Evolutionary conservation across 2,797 vertebrate genomes (phyloP), one percentile per base, ranked within the genome.

Genomic region (Channa striata): DNA sequence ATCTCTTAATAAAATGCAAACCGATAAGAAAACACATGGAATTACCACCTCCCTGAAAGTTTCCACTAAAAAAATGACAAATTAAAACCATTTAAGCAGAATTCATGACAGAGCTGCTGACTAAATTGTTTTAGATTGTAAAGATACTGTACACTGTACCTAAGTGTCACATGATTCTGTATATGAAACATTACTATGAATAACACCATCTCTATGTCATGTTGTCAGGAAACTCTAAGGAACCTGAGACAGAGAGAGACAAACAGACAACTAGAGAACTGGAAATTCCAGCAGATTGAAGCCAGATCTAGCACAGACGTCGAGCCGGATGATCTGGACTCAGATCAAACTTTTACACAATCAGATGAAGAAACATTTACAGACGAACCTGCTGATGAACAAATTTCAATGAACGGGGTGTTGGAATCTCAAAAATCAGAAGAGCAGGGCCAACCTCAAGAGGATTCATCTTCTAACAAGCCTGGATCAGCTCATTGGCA

Each of bases 221-320:
- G 1, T 83, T 74, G 12, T 37, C 82, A 95, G 94, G 78, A 78
- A 51, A 82, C 70, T 6, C 83, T 95, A 67, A 68, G 23, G 33
- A 59, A 19, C 13, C 74, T 91, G 82, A 90, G 92, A 73, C 72
- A 77, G 48, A 65, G n/a, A 1, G 92, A 93, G 69, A 76, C 13
- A 19, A 76, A 68, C 50, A 86, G 77, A 75, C 82, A 50, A 60
- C 46, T 78, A 60, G 59, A 87, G 48, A 77, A 76, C 21, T 79
- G 65, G 62, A 82, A 59, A 82, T 53, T 59, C n/a, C 65, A 70
- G 58, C 78, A 70, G 44, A 47, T 2, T 14, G 74, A 82, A 40
- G 53, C 76, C 42, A 80, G 61, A 73, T 17, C 50, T 40, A 19
- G 25, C 11, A 8, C n/a, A 58, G 75, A 80, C 9, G 12, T 43